Evolutionary conservation across 1,140 invertebrate species (phyloP).

Genomic region (Aphaenogaster ashmeadi): DNA sequence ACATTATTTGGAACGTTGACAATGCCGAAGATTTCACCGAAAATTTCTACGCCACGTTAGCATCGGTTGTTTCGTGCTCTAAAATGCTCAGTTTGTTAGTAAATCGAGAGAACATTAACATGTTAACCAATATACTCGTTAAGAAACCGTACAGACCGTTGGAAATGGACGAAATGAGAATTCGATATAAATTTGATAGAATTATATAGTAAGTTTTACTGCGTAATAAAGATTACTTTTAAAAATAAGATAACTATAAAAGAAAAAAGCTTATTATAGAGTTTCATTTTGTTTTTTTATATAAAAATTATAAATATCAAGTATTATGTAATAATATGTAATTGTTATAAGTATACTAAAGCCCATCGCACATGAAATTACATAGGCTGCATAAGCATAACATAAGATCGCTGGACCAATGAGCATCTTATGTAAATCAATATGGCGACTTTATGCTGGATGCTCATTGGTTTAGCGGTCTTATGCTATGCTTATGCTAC

Average conservation of each 20-base stretch:
- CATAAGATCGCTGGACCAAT: too few relatives aligned
- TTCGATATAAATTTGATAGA: conserved; percentile 63
- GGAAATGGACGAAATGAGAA: conserved; percentile 35
- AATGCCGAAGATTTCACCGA: conserved; percentile 64
- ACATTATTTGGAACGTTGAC: conserved; percentile 56
- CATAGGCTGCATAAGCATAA: too few relatives aligned
- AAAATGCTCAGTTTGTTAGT: conserved; percentile 60
- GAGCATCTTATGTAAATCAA: too few relatives aligned
- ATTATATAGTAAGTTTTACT: conserved; percentile 59
- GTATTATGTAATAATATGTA: not conserved
- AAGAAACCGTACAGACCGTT: conserved; percentile 37
- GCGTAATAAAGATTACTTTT: not conserved
- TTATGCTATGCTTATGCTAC: too few relatives aligned
- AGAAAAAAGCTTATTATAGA: not conserved
- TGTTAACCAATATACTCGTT: conserved; percentile 1
- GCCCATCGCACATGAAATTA: too few relatives aligned
- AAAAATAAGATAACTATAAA: not conserved
- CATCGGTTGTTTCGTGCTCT: conserved; percentile 53
- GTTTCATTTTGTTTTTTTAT: not conserved
- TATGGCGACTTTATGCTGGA: too few relatives aligned
- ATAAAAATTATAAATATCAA: not conserved
- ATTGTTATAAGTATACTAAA: not conserved
- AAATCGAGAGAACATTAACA: conserved; percentile 43
- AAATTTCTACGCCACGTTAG: conserved; percentile 62
- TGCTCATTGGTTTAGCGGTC: too few relatives aligned